phyloP scores from a whole-genome alignment of 2,113 vertebrate species.

The Mus pahari region DNA sequence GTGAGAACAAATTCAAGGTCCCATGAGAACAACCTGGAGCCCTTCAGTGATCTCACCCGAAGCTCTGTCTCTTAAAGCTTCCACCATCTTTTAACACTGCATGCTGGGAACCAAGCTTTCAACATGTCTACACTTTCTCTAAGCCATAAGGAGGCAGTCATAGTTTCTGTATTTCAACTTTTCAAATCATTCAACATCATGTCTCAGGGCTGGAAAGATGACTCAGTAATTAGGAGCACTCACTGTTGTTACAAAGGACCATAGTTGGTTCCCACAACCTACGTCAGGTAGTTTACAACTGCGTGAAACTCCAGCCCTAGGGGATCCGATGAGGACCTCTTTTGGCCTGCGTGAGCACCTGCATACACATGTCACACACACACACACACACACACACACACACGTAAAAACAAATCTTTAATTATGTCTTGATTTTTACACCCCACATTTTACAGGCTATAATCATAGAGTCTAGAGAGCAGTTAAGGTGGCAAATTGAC shows the following conservation, averaged over 20 bases:
- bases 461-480: neutral
- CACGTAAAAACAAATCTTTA: neutral
- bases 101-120: neutral
- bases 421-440: conserved; percentile 26
- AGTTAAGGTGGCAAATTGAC: neutral
- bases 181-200: neutral
- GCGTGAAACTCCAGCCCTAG: neutral
- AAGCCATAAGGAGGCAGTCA: neutral
- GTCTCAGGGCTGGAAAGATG: neutral
- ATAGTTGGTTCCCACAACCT: neutral
- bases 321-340: neutral
- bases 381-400: neutral
- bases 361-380: neutral
- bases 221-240: neutral
- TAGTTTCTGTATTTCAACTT: neutral
- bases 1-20: neutral
- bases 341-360: neutral
- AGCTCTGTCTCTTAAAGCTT: neutral
- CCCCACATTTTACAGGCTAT: neutral
- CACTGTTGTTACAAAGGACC: neutral
- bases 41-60: neutral
- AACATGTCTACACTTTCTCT: neutral
- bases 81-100: neutral
- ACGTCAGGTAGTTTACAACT: neutral
- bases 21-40: neutral